These are phyloP conservation scores for Crenichthys baileyi DNA, from an alignment of 2,797 vertebrate genomes.

Conservation along the genomic window DNA sequence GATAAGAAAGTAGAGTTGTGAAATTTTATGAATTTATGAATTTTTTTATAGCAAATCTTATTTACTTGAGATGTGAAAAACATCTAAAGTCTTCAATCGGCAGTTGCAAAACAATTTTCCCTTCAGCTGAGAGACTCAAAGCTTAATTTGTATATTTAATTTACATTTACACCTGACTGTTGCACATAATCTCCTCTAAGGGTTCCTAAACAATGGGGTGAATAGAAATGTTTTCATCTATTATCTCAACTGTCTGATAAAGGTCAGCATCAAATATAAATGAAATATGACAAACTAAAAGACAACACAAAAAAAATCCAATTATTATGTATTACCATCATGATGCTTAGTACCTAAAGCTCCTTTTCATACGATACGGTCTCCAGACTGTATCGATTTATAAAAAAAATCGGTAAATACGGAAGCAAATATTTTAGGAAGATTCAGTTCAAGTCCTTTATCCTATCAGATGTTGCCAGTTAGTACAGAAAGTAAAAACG, in stretches of 20 bases:
- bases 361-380: background rate
- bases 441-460: background rate
- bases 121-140: background rate
- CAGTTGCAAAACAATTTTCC: background rate
- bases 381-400: background rate
- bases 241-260: background rate
- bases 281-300: background rate
- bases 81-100: background rate
- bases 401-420: background rate
- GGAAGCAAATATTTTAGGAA: background rate
- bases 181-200: background rate
- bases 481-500: too few relatives aligned
- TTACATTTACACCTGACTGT: background rate
- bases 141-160: background rate
- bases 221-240: background rate
- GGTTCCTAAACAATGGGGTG: background rate
- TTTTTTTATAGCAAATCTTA: too few relatives aligned
- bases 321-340: background rate
- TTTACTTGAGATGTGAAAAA: background rate
- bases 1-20: background rate
- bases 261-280: background rate
- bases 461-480: background rate
- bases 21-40: background rate
- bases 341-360: background rate
- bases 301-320: background rate